Conservation (phyloP, 2,797 vertebrate genomes). For the Eidolon dupreanum region DNA sequence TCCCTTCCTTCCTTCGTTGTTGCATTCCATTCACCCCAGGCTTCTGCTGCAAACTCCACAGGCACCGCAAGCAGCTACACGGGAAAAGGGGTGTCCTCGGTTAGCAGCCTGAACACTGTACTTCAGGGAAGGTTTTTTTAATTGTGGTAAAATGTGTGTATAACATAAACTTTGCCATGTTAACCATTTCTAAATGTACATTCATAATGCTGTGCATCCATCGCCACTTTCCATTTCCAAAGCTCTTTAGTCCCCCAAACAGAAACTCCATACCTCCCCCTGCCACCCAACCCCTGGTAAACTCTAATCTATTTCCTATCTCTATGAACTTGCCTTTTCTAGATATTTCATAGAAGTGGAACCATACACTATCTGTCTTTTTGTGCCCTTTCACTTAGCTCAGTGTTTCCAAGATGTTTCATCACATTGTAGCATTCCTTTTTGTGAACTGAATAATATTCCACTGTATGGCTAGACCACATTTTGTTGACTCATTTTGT, state of each 20-base stretch:
- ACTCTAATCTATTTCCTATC: not conserved
- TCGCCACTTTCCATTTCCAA: not conserved
- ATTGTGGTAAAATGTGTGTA: not conserved
- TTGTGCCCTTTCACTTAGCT: not conserved
- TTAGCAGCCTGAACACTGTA: constrained; percentile 14
- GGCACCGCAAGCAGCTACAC: constrained; percentile 64
- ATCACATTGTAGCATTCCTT: not conserved
- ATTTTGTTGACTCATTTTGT: not conserved
- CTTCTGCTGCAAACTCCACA: not conserved
- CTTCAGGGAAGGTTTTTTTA: not conserved
- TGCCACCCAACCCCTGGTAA: too few relatives aligned
- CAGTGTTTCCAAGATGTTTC: not conserved
- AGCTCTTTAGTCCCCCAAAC: not conserved
- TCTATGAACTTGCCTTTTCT: not conserved
- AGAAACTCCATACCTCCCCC: not conserved
- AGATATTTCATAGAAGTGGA: not conserved
- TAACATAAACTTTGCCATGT: not conserved
- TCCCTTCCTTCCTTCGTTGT: constrained; percentile 12
- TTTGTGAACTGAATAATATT: not conserved
- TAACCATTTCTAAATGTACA: not conserved
- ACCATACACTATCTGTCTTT: not conserved
- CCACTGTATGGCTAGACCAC: not conserved
- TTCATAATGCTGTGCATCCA: not conserved
- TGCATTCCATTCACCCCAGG: not conserved
- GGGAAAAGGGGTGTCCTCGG: constrained; percentile 10